Conservation (phyloP, 2,888 invertebrate genomes). For the Cryptocephalus moraei region DNA sequence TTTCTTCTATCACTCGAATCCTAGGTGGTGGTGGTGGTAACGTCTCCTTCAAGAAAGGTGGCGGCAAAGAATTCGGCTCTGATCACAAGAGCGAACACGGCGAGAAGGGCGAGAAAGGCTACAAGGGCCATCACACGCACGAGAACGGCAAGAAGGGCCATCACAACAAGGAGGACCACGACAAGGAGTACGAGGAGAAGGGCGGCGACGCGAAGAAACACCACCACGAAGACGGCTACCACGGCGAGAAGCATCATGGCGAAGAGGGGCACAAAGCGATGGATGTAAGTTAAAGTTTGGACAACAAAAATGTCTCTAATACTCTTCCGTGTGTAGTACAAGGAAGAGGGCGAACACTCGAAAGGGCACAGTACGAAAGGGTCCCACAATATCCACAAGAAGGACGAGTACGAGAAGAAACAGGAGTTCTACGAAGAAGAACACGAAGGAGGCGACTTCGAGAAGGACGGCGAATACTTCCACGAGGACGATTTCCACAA, state of each 20-base stretch:
- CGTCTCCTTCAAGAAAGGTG: slow-evolving; percentile 21
- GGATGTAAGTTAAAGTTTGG: slow-evolving; percentile 20
- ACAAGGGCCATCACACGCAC: slow-evolving; percentile 31
- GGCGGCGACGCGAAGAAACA: slow-evolving; percentile 43
- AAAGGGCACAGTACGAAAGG: slow-evolving; percentile 69
- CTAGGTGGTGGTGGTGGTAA: slow-evolving; percentile 4
- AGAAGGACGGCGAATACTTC: slow-evolving; percentile 53
- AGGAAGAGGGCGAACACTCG: slow-evolving; percentile 50
- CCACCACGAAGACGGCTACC: slow-evolving; percentile 36
- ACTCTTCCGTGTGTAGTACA: slow-evolving; percentile 22
- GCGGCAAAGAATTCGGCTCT: slow-evolving; percentile 25
- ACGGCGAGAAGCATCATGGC: slow-evolving; percentile 42
- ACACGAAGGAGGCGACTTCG: slow-evolving; percentile 55
- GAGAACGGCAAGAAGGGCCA: slow-evolving; percentile 32
- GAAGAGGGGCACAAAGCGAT: slow-evolving; percentile 42
- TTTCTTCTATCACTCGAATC: too few species aligned
- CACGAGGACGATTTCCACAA: slow-evolving; percentile 43
- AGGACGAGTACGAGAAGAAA: slow-evolving; percentile 65
- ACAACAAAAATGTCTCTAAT: background rate
- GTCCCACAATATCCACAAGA: slow-evolving; percentile 63
- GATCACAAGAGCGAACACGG: slow-evolving; percentile 26
- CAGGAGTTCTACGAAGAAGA: slow-evolving; percentile 68
- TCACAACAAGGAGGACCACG: slow-evolving; percentile 39
- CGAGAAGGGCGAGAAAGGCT: slow-evolving; percentile 31
- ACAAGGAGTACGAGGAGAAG: slow-evolving; percentile 41